phyloP scores from a whole-genome alignment of 2,113 vertebrate genomes.

The Vulpes vulpes region DNA sequence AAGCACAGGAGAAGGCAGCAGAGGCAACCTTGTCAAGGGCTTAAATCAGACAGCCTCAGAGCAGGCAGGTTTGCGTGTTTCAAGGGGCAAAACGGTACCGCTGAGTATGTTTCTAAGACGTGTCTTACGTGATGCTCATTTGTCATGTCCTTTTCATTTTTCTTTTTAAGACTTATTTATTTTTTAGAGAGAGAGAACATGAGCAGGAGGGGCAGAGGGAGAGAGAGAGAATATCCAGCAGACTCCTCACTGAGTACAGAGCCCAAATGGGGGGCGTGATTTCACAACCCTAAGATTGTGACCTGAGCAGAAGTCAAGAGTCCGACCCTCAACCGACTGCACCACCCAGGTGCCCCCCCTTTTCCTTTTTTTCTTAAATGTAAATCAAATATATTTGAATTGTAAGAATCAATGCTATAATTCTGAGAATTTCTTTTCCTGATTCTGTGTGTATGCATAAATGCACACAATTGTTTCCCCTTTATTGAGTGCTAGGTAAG shows the following conservation, averaged over 20 bases:
- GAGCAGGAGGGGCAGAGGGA: neutral
- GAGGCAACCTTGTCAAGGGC: constrained; percentile 58
- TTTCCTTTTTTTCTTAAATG: neutral
- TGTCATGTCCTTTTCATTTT: neutral
- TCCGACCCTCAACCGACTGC: neutral
- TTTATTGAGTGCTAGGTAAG: neutral
- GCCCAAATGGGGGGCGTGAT: neutral
- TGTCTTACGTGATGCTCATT: neutral
- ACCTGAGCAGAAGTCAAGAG: neutral
- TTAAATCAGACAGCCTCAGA: constrained; percentile 29
- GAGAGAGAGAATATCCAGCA: neutral
- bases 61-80: neutral
- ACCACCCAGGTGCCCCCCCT: neutral
- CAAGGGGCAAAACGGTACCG: fast-evolving
- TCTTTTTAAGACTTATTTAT: neutral
- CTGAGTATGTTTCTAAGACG: neutral
- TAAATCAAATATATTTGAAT: constrained; percentile 52
- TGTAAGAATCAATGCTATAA: constrained; percentile 31
- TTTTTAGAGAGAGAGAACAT: neutral
- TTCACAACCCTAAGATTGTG: neutral
- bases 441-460: neutral
- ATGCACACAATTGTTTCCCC: neutral
- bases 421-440: constrained; percentile 53
- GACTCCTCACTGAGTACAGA: neutral
- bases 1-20: constrained; percentile 73